Percentiles rank a stretch among this genome's conserved stretches.
phyloP scores from a whole-genome alignment of 2,113 vertebrate genomes.

The Bothrops jararaca region DNA sequence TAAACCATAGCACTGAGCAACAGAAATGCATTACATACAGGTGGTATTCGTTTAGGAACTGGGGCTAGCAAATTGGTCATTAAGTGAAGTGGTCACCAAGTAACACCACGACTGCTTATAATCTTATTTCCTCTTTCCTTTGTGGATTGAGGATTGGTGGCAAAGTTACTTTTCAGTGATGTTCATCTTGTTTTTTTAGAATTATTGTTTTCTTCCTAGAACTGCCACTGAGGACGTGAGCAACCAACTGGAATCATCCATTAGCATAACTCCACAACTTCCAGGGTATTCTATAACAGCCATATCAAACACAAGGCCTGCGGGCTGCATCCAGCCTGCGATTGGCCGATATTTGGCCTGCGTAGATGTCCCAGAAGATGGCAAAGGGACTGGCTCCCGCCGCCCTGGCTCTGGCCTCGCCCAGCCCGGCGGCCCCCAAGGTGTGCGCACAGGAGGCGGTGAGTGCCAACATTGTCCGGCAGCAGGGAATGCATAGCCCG shows the following conservation, averaged over 20 bases:
- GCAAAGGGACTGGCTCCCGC: too few species aligned
- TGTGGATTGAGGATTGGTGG: not conserved
- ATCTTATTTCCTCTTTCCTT: not conserved
- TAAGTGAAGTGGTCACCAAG: not conserved
- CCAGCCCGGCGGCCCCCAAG: too few species aligned
- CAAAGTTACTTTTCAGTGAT: not conserved
- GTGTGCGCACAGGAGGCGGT: too few species aligned
- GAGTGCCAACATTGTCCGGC: too few species aligned
- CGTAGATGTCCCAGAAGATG: too few species aligned
- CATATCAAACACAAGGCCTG: too few species aligned
- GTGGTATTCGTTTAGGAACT: not conserved
- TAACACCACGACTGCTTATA: not conserved
- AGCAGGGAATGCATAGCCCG: too few species aligned
- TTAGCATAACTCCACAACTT: not conserved
- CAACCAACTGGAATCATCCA: not conserved
- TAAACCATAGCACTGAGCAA: not conserved
- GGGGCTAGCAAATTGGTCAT: not conserved
- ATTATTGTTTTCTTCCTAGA: not conserved
- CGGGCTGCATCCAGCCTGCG: too few species aligned
- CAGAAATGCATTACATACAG: not conserved
- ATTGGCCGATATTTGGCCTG: too few species aligned
- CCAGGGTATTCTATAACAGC: not conserved
- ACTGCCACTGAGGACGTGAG: not conserved
- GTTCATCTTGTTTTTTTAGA: not conserved
- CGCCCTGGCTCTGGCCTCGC: too few species aligned